These are phyloP conservation scores for Falco concolor DNA, from an alignment of 2,797 vertebrate species.

Conservation along the genomic window DNA sequence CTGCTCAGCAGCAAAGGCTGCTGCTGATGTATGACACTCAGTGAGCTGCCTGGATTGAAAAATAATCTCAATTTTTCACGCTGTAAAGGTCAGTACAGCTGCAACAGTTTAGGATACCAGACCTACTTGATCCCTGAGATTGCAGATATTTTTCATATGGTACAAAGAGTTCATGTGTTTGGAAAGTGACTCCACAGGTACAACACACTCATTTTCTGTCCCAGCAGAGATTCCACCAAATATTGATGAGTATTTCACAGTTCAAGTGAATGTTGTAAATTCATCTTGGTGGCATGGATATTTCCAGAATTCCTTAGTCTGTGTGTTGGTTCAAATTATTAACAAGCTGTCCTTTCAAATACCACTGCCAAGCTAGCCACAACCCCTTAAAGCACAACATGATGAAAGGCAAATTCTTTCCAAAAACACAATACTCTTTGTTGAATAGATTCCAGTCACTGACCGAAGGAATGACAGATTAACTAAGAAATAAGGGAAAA, in stretches of 20 bases:
- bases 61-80: background rate
- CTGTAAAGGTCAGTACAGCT: background rate
- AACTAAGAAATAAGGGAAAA: background rate
- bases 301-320: background rate
- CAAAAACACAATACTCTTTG: background rate
- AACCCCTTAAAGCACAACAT: background rate
- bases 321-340: background rate
- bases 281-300: background rate
- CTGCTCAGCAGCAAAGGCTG: background rate
- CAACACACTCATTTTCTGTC: background rate
- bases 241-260: background rate
- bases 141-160: background rate
- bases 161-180: background rate
- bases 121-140: background rate
- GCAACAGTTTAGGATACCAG: background rate
- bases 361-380: background rate
- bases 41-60: background rate
- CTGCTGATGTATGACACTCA: background rate
- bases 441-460: background rate
- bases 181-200: background rate
- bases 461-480: background rate
- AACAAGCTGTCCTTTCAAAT: background rate
- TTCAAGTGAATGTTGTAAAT: background rate
- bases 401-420: conserved; percentile 12
- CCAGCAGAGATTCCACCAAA: background rate